A percentile compares a stretch with the other conserved stretches of the same genome.
These are phyloP conservation scores for Tarsius wallacei DNA, from an alignment of 2,797 vertebrate species.

Conservation along the genomic window DNA sequence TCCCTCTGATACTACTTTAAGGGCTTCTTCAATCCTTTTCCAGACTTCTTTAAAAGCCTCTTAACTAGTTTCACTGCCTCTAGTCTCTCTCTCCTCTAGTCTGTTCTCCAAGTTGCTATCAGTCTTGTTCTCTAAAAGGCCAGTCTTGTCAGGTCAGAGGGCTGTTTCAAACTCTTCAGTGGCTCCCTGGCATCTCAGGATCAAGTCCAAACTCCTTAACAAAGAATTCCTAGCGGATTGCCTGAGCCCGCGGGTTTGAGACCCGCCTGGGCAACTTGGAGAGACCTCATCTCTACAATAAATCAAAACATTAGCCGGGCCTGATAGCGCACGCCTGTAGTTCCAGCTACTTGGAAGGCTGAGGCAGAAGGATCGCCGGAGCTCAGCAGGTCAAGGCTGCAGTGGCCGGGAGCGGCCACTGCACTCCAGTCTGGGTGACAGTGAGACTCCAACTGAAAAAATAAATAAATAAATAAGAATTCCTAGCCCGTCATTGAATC, in stretches of 20 bases:
- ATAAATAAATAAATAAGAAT: no score
- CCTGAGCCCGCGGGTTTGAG: no score
- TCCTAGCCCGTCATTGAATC: neutral
- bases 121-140: neutral
- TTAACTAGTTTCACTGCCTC: neutral
- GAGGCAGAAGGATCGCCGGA: no score
- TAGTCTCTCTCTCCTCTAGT: neutral
- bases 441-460: no score
- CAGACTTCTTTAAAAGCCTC: neutral
- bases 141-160: neutral
- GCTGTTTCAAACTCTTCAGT: neutral
- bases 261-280: no score
- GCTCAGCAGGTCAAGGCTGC: no score
- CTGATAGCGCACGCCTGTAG: no score
- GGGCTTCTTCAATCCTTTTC: neutral
- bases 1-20: neutral
- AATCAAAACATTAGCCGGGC: no score
- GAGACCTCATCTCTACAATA: no score
- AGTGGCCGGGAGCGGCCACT: no score
- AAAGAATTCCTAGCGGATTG: neutral
- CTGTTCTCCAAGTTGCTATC: neutral
- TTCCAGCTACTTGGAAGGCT: no score
- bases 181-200: neutral
- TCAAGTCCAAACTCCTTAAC: neutral
- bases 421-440: no score